phyloP scores from a whole-genome alignment of 2,888 invertebrate genomes.

The Scaptomyza flava region DNA sequence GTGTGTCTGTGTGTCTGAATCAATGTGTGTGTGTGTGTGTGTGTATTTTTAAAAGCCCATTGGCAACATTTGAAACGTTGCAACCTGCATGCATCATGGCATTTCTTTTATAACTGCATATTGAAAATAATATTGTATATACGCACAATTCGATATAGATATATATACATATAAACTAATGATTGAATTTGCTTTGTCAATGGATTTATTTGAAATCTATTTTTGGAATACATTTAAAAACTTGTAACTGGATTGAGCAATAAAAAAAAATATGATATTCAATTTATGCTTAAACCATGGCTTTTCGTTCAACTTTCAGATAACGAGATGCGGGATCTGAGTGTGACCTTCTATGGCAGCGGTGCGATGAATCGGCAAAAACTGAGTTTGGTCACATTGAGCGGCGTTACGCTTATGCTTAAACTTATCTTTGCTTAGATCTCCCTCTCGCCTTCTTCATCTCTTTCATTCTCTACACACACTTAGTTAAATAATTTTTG shows the following conservation, averaged over 20 bases:
- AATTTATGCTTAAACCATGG: neutral
- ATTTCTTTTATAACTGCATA: constrained; percentile 51
- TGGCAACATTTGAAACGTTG: constrained; percentile 50
- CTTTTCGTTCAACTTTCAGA: constrained; percentile 66
- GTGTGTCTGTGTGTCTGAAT: constrained; percentile 5
- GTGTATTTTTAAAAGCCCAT: constrained; percentile 24
- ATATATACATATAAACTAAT: constrained; percentile 22
- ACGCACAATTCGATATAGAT: neutral
- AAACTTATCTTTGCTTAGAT: constrained; percentile 64
- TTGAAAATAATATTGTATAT: constrained; percentile 29
- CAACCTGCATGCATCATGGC: constrained; percentile 63
- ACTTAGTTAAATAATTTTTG: constrained; percentile 32
- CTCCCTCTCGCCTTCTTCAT: neutral
- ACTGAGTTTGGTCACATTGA: constrained; percentile 57
- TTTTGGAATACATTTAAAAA: neutral
- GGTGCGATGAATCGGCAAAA: constrained; percentile 66
- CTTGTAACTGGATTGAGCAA: constrained; percentile 1
- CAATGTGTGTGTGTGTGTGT: constrained; percentile 5
- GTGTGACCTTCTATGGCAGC: constrained; percentile 84
- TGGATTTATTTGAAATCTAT: constrained; percentile 13
- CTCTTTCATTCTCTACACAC: neutral
- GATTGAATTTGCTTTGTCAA: constrained; percentile 29
- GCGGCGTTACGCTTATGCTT: constrained; percentile 61
- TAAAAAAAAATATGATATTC: constrained; percentile 24
- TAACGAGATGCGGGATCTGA: constrained; percentile 84